Conservation (phyloP, 92 coral and sea anemone species). For the Epizoanthus illoricatus region DNA sequence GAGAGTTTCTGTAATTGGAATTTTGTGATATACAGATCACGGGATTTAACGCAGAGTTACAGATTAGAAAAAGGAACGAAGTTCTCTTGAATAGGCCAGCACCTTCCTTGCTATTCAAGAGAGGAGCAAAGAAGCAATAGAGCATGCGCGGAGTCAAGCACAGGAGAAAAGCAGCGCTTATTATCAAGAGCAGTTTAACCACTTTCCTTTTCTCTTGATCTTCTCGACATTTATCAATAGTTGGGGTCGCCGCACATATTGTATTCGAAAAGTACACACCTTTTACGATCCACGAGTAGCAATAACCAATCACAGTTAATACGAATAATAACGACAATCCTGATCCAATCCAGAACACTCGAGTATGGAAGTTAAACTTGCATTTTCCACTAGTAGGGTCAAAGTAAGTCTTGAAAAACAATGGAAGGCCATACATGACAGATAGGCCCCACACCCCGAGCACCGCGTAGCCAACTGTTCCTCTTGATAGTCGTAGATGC, state of each 20-base stretch:
- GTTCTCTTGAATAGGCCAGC: slow-evolving; percentile 38
- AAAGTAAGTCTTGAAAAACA: slow-evolving; percentile 54
- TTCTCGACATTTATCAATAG: slow-evolving; percentile 17
- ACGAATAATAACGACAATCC: slow-evolving; percentile 41
- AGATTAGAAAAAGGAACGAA: slow-evolving; percentile 52
- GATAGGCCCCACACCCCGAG: slow-evolving; percentile 48
- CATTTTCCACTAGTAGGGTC: slow-evolving; percentile 39
- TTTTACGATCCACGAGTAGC: slow-evolving; percentile 54
- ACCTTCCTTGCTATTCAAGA: slow-evolving; percentile 6
- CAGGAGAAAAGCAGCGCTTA: slow-evolving; percentile 50
- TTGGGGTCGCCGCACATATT: slow-evolving; percentile 26
- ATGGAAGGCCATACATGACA: slow-evolving; percentile 43
- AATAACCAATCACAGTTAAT: slow-evolving; percentile 49
- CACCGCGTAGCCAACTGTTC: slow-evolving; percentile 50
- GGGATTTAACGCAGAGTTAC: slow-evolving; percentile 63
- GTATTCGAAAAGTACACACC: slow-evolving; percentile 40
- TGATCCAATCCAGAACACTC: slow-evolving; percentile 53
- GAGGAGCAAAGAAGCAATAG: slow-evolving; percentile 51
- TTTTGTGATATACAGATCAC: slow-evolving; percentile 57
- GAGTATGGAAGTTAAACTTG: slow-evolving; percentile 47
- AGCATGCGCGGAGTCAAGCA: slow-evolving; percentile 53
- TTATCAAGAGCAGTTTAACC: slow-evolving; percentile 37
- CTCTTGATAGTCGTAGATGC: slow-evolving; percentile 48
- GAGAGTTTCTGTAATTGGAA: slow-evolving; percentile 37
- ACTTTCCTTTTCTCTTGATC: slow-evolving; percentile 46